phyloP scores from a whole-genome alignment of 2,113 vertebrate species.

The Genyomyrus donnyi region DNA sequence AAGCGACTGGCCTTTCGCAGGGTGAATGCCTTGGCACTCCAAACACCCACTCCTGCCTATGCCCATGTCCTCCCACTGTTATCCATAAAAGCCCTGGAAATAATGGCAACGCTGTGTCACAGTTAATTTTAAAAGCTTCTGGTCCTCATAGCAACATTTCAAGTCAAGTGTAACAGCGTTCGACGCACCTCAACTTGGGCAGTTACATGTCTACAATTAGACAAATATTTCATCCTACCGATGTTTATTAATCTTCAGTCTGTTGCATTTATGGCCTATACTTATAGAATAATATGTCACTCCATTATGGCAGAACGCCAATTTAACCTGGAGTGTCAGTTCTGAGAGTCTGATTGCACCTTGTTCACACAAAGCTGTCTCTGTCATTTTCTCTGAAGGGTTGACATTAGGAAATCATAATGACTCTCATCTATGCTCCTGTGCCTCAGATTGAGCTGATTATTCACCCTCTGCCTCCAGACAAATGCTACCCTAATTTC shows the following conservation, averaged over 20 bases:
- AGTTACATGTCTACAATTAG: not conserved
- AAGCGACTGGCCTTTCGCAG: not conserved
- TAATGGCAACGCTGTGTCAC: not conserved
- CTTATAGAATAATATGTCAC: not conserved
- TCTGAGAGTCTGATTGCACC: conserved; percentile 41
- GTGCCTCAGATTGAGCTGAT: conserved; percentile 48
- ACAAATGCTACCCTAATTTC: conserved; percentile 40
- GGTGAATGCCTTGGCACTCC: not conserved
- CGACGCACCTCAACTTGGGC: not conserved
- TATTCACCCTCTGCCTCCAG: conserved; percentile 39
- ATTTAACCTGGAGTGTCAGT: not conserved
- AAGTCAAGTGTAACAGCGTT: not conserved
- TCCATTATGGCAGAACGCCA: not conserved
- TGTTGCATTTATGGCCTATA: not conserved
- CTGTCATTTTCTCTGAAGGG: conserved; percentile 53
- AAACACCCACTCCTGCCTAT: not conserved
- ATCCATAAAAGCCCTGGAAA: not conserved
- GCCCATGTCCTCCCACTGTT: not conserved
- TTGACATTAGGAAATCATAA: not conserved
- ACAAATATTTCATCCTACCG: not conserved
- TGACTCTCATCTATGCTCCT: conserved; percentile 41
- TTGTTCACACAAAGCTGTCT: conserved; percentile 41
- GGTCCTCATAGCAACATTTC: not conserved
- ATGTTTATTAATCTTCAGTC: not conserved
- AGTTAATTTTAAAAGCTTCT: not conserved